Conservation (phyloP, 1,140 invertebrate genomes). For the Cyclina sinensis region DNA sequence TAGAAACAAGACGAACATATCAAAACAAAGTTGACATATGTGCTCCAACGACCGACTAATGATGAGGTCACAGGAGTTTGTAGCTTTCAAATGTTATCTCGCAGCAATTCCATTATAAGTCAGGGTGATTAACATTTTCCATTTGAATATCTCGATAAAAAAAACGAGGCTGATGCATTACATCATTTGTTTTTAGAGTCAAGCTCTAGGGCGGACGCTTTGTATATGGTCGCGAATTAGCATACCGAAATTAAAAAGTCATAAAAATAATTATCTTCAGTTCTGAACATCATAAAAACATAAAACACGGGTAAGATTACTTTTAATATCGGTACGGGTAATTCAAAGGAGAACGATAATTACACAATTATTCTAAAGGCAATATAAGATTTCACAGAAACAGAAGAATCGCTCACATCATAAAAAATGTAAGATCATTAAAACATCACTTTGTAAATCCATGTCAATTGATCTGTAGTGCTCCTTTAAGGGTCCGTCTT, state of each 20-base stretch:
- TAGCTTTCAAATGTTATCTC: slow-evolving; percentile 21
- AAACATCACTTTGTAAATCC: slow-evolving; percentile 10
- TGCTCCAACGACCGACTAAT: too few relatives aligned
- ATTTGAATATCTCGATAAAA: neutral
- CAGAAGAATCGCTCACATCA: neutral
- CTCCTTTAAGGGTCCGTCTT: neutral
- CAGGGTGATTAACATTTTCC: slow-evolving; percentile 5
- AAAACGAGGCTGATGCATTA: slow-evolving; percentile 11
- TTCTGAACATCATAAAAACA: slow-evolving; percentile 28
- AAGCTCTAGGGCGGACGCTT: neutral
- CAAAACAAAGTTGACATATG: too few relatives aligned
- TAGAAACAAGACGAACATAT: too few relatives aligned
- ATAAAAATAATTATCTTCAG: slow-evolving; percentile 43
- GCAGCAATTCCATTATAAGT: neutral
- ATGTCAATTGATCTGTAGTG: neutral
- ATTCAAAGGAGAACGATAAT: slow-evolving; percentile 30
- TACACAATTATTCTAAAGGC: slow-evolving; percentile 12
- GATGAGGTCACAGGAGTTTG: neutral
- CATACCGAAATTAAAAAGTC: slow-evolving; percentile 49
- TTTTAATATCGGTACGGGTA: neutral
- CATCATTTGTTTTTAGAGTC: slow-evolving; percentile 34
- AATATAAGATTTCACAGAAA: slow-evolving; percentile 33
- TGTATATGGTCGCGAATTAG: slow-evolving; percentile 24
- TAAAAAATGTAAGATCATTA: slow-evolving; percentile 5
- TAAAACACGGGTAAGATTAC: slow-evolving; percentile 16